Base-by-base conservation (phyloP, 2,113 vertebrate genomes). In the Nesoenas mayeri region DNA sequence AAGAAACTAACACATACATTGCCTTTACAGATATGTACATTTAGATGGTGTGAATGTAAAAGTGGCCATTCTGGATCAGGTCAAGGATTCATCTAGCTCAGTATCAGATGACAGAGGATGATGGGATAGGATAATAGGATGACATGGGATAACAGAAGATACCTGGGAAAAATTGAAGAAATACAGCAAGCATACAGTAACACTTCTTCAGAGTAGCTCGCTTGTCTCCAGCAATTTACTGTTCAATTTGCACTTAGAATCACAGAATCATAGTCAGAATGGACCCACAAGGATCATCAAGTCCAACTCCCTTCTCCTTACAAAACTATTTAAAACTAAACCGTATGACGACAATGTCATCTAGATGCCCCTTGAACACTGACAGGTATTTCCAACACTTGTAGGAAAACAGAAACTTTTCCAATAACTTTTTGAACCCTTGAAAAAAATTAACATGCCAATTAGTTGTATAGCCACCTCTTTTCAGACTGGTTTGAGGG, bases 261-360 rank as follows among this genome's bases (percentile, higher is more conserved):
- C 44, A 40, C 6, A 56, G 50, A 44, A 31, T 58, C 14, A 17
- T 1, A 51, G 4, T 14, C 67, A 20, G 24, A 64, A 66, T 9
- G 3, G 8, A 70, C 2, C 7, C 4, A 22, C 26, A 54, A 34
- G 3, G 9, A 38, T 26, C 3, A 51, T 8, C 7, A 3, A 86
- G 6, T 31, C 11, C 10, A 74, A 22, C 7, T 71, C 19, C 6
- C 3, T 75, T 12, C 5, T 57, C 21, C 20, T 79, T 1, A 1
- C 15, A 79, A 20, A 31, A 21, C 26, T 48, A 31, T 10, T 7
- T n/a, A 50, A 74, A 73, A 40, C 1, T 32, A 31, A 50, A 74
- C 8, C 4, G 1, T 54, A 5, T 7, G 5, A 6, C 6, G 24
- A 18, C 5, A 15, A 8, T 38, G 20, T 47, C 11, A 4, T 11